Evolutionary conservation across 2,113 vertebrate genomes (phyloP).

Genomic region (Fulmarus glacialis): DNA sequence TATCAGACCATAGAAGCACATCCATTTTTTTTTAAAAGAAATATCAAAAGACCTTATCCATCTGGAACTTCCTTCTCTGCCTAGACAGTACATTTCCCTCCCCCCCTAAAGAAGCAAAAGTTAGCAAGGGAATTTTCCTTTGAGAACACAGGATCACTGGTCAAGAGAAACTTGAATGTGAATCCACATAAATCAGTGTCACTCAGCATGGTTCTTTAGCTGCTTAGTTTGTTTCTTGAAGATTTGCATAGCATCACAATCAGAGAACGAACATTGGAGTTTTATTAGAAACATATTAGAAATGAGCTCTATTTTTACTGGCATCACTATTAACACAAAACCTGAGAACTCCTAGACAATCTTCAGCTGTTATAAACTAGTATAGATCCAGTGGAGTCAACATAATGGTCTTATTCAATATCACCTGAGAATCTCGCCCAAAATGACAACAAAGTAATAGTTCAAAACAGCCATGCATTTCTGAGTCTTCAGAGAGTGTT

Average conservation of each 20-base stretch:
- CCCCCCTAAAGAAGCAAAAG: neutral
- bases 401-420: neutral
- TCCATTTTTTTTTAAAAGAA: neutral
- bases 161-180: neutral
- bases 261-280: fast-evolving
- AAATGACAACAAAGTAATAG: neutral
- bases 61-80: neutral
- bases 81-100: neutral
- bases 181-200: neutral
- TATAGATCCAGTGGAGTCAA: neutral
- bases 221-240: neutral
- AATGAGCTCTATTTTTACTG: neutral
- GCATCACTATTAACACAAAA: neutral
- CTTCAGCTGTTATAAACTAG: neutral
- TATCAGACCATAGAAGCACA: neutral
- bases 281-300: neutral
- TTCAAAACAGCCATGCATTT: neutral
- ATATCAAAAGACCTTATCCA: neutral
- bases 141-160: neutral
- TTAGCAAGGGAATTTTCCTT: neutral
- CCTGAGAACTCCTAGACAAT: neutral
- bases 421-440: neutral
- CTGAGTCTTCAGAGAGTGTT: neutral
- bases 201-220: neutral
- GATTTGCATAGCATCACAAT: neutral